Evolutionary conservation across 1,140 invertebrate genomes (phyloP).

Genomic region (Potamilus streckersoni): DNA sequence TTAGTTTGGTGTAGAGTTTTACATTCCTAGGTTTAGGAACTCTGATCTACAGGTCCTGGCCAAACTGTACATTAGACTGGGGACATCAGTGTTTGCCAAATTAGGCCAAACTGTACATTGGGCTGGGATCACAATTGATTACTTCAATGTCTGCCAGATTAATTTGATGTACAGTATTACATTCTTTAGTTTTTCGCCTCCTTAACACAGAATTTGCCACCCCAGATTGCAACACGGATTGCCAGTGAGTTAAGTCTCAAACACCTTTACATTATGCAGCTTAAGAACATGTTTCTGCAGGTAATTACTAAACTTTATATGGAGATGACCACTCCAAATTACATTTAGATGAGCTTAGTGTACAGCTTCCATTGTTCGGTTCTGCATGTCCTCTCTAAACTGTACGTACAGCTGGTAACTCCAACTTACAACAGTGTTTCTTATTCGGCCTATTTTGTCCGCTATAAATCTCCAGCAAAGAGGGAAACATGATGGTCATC

Average conservation of each 20-base stretch:
- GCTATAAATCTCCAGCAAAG: no score
- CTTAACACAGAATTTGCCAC: constrained; percentile 65
- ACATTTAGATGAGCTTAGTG: constrained; percentile 70
- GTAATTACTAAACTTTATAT: constrained; percentile 91
- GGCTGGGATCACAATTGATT: no score
- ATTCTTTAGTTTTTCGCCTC: no score
- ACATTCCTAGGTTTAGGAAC: constrained; percentile 92
- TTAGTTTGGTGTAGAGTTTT: constrained; percentile 92
- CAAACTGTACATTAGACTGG: constrained; percentile 85
- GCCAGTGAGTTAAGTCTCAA: constrained; percentile 50
- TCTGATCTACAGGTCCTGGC: constrained; percentile 90
- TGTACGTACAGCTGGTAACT: no score
- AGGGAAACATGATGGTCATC: no score
- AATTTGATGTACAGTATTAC: no score
- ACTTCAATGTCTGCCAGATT: no score
- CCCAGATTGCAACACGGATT: constrained; percentile 95
- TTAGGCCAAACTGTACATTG: no score
- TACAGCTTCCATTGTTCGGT: not conserved
- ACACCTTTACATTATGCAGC: constrained; percentile 70
- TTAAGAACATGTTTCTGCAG: constrained; percentile 88
- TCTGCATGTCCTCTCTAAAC: no score
- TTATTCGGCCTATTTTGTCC: no score
- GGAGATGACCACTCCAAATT: constrained; percentile 88
- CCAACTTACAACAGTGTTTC: no score
- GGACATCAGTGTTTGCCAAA: no score